phyloP scores from a whole-genome alignment of 2,888 invertebrate species.

The Drosophila sordidapex region DNA sequence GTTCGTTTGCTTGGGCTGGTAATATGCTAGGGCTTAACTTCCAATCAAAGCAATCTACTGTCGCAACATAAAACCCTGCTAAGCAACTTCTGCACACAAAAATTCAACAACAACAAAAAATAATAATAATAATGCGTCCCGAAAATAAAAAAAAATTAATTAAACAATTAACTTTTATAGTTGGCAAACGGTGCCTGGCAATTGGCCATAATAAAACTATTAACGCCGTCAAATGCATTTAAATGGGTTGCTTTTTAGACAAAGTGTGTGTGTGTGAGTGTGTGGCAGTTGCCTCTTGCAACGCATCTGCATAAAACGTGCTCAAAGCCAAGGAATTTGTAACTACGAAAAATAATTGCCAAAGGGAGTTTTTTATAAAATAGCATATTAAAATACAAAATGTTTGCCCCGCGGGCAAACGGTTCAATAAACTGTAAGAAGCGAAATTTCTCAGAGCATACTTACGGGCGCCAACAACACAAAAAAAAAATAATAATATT shows the following conservation, averaged over 20 bases:
- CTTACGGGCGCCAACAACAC: constrained; percentile 52
- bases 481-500: constrained; percentile 19
- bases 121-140: neutral
- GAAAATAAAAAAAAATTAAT: constrained; percentile 68
- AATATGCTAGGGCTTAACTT: constrained; percentile 82
- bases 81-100: constrained; percentile 17
- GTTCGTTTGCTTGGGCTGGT: constrained; percentile 73
- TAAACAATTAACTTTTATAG: constrained; percentile 73
- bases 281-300: constrained; percentile 32
- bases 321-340: constrained; percentile 25
- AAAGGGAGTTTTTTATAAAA: constrained; percentile 23
- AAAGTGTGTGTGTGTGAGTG: constrained; percentile 42
- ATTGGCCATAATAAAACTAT: constrained; percentile 70
- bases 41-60: constrained; percentile 83
- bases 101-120: neutral
- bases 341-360: constrained; percentile 62
- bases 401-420: constrained; percentile 29
- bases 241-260: constrained; percentile 68
- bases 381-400: constrained; percentile 30
- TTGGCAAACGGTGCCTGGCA: constrained; percentile 27
- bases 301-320: constrained; percentile 17
- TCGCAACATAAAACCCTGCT: constrained; percentile 68
- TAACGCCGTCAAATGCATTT: constrained; percentile 72
- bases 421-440: constrained; percentile 71
- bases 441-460: constrained; percentile 55